phyloP scores from a whole-genome alignment of 92 coral and sea anemone genomes.

The Epizoanthus rinbou region DNA sequence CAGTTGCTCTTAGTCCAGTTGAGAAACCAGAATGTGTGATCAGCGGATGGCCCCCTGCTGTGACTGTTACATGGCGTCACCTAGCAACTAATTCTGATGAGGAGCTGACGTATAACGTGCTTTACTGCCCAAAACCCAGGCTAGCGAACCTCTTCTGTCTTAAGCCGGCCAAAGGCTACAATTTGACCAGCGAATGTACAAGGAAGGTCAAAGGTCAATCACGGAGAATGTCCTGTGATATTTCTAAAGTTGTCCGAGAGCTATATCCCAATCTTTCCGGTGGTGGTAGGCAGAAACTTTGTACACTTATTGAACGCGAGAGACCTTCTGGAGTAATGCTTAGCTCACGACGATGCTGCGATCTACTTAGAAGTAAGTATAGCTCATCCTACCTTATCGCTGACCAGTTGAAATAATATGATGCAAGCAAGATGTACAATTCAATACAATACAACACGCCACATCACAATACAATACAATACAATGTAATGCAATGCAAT shows the following conservation, averaged over 20 bases:
- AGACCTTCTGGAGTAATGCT: constrained; percentile 4
- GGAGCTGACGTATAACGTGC: constrained; percentile 25
- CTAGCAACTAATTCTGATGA: background rate
- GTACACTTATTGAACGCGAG: constrained; percentile 11
- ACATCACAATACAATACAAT: too few species aligned
- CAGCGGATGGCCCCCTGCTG: constrained; percentile 40
- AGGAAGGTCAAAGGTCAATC: constrained; percentile 16
- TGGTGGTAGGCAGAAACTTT: constrained; percentile 22
- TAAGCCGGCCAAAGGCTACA: constrained; percentile 22
- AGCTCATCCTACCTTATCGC: background rate
- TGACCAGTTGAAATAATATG: too few species aligned
- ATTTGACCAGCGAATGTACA: constrained; percentile 14
- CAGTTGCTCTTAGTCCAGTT: background rate
- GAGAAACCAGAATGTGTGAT: constrained; percentile 20
- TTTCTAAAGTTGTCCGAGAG: constrained; percentile 8
- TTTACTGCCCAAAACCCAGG: constrained; percentile 36
- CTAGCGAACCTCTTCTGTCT: constrained; percentile 12
- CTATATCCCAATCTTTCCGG: constrained; percentile 13
- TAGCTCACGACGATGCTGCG: constrained; percentile 12
- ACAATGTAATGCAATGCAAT: too few species aligned
- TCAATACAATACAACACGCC: too few species aligned
- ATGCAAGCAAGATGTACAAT: too few species aligned
- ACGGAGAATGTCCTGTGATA: constrained; percentile 6
- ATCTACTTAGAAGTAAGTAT: constrained; percentile 34
- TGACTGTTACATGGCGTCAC: constrained; percentile 24